These are phyloP conservation scores for Anthoptus insignis DNA, from an alignment of 2,888 invertebrate genomes.

Conservation along the genomic window DNA sequence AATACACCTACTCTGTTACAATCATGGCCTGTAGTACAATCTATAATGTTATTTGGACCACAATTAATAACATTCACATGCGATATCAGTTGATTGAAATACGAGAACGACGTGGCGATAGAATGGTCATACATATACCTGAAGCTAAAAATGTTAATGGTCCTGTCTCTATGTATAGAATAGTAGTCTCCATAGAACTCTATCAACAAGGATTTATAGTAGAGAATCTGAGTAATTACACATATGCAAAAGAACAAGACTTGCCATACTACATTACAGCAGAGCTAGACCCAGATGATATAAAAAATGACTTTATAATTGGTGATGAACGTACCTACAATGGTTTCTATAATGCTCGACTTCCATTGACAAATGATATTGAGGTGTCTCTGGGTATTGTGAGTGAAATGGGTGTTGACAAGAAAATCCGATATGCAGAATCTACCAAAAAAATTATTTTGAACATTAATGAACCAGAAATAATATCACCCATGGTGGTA, in stretches of 20 bases:
- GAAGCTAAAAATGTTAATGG: constrained; percentile 92
- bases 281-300: constrained; percentile 90
- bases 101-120: constrained; percentile 86
- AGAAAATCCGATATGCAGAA: constrained; percentile 89
- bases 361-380: constrained; percentile 88
- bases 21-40: no score
- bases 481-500: constrained; percentile 80
- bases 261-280: constrained; percentile 94
- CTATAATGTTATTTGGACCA: no score
- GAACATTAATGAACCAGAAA: constrained; percentile 81
- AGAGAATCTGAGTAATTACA: constrained; percentile 88
- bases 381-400: constrained; percentile 91
- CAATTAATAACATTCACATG: no score
- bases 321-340: constrained; percentile 93
- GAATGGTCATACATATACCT: constrained; percentile 89
- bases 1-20: no score
- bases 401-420: constrained; percentile 89
- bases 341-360: constrained; percentile 92
- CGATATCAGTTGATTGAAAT: no score
- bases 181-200: constrained; percentile 91
- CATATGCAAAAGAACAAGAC: constrained; percentile 89
- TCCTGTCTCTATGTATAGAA: constrained; percentile 91
- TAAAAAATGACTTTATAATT: constrained; percentile 90
- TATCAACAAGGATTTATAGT: constrained; percentile 88
- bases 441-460: constrained; percentile 84